Evolutionary conservation across 2,113 vertebrate species (phyloP).

Genomic region (Cynopterus brachyotis): DNA sequence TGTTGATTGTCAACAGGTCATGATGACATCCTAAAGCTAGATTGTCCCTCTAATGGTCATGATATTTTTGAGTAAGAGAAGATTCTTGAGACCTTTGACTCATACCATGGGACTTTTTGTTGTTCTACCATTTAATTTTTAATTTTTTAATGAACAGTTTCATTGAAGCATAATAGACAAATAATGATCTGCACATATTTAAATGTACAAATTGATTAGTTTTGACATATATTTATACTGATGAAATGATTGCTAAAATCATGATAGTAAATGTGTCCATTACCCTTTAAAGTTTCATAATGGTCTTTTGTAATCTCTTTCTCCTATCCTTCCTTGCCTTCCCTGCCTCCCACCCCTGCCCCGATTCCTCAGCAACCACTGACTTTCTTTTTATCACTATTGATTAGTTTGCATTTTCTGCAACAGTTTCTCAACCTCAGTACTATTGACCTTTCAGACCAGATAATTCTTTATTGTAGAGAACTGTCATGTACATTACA

Average conservation of each 20-base stretch:
- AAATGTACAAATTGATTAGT: neutral
- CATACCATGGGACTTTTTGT: neutral
- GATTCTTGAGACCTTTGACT: neutral
- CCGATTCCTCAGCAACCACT: neutral
- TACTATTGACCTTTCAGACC: neutral
- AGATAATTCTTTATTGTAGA: neutral
- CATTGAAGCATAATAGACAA: neutral
- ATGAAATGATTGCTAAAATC: neutral
- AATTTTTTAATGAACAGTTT: neutral
- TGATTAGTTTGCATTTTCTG: slow-evolving; percentile 13
- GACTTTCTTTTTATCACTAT: neutral
- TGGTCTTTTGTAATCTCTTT: neutral
- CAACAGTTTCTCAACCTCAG: neutral
- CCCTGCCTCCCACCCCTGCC: accelerated
- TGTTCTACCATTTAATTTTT: neutral
- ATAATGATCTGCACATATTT: neutral
- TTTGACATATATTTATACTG: neutral
- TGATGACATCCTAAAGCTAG: neutral
- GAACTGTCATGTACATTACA: neutral
- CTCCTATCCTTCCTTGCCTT: accelerated
- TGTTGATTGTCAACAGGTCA: neutral
- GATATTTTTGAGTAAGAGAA: neutral
- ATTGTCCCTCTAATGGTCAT: neutral
- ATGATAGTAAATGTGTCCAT: neutral
- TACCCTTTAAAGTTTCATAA: neutral